Conservation (phyloP, 2,888 invertebrate species). For the Pemphredon lugubris region DNA sequence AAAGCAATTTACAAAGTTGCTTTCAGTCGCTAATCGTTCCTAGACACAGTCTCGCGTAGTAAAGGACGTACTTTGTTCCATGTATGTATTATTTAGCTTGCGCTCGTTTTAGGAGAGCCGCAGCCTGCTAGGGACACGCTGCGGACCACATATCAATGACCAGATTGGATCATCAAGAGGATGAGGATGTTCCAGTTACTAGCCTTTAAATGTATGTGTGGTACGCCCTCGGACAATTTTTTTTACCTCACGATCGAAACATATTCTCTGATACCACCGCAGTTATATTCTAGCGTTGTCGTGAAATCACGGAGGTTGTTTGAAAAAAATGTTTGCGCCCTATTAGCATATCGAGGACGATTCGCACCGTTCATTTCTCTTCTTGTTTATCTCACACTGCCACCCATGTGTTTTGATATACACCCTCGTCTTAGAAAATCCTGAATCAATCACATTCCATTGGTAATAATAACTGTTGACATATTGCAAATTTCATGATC, state of each 20-base stretch:
- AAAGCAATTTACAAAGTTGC: too few relatives aligned
- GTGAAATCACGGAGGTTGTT: conserved; percentile 9
- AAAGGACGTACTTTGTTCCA: not conserved
- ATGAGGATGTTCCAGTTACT: conserved; percentile 71
- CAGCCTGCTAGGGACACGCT: conserved; percentile 76
- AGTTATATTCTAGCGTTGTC: conserved; percentile 11
- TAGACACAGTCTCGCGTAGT: too few relatives aligned
- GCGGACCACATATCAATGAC: conserved; percentile 77
- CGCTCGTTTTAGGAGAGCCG: conserved; percentile 59
- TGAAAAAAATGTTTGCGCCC: conserved; percentile 30
- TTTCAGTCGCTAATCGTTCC: too few relatives aligned
- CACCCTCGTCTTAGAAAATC: not conserved
- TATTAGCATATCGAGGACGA: conserved; percentile 30
- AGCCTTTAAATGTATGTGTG: conserved; percentile 75
- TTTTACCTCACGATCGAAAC: conserved; percentile 46
- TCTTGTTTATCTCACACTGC: conserved; percentile 12
- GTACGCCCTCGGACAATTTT: conserved; percentile 77
- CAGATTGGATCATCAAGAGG: conserved; percentile 70
- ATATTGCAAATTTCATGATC: too few relatives aligned
- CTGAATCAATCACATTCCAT: not conserved
- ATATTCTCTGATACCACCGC: conserved; percentile 38
- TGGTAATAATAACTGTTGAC: not conserved
- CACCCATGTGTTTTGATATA: not conserved
- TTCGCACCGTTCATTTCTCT: conserved; percentile 13
- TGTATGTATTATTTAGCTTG: too few relatives aligned